Evolutionary conservation across 2,888 invertebrate species (phyloP).

Genomic region (Chaetoderma sp.): DNA sequence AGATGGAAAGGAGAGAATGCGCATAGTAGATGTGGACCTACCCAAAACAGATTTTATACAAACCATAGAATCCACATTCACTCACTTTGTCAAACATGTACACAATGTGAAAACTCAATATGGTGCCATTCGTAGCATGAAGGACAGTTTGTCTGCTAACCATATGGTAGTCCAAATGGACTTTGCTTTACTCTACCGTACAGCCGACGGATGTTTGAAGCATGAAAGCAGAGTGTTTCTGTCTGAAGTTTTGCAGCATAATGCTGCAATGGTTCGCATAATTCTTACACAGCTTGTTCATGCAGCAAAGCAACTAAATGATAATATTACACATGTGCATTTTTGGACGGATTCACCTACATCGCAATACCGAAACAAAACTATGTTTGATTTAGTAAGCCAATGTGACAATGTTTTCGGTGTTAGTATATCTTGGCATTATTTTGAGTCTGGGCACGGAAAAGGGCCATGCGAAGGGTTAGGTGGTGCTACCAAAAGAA

Average conservation of each 20-base stretch:
- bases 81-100: conserved; percentile 19
- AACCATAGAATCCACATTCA: conserved; percentile 1
- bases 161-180: conserved; percentile 34
- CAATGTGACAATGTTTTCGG: neutral
- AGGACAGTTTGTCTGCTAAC: conserved; percentile 17
- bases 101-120: conserved; percentile 17
- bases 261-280: conserved; percentile 8
- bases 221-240: conserved; percentile 19
- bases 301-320: too few species aligned
- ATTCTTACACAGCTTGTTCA: conserved; percentile 13
- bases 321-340: conserved; percentile 7
- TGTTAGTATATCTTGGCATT: conserved; percentile 19
- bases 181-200: conserved; percentile 32
- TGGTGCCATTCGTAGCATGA: conserved; percentile 19
- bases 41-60: neutral
- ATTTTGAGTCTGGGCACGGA: conserved; percentile 21
- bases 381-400: neutral
- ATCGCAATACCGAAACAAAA: too few species aligned
- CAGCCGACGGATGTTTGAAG: conserved; percentile 16
- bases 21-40: neutral
- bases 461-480: conserved; percentile 32
- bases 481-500: conserved; percentile 13
- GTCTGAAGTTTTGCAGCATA: conserved; percentile 19
- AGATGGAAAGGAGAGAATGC: neutral
- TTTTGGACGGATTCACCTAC: conserved; percentile 16